Percentiles rank a stretch among this genome's conserved stretches.
phyloP scores from a whole-genome alignment of 1,140 invertebrate genomes.

The Procambarus clarkii region DNA sequence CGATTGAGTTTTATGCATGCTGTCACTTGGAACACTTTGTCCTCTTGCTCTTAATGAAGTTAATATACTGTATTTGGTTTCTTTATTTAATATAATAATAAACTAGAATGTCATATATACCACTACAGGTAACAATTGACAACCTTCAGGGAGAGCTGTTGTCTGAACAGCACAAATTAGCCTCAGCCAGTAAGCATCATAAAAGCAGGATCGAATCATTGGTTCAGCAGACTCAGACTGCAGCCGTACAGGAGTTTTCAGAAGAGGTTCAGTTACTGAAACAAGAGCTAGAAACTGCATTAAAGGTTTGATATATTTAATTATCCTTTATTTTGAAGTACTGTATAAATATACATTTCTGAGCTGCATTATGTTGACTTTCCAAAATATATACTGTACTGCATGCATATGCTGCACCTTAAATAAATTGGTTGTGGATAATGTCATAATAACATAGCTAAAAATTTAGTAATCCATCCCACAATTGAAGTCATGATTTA shows the following conservation, averaged over 20 bases:
- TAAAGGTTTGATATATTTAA: neutral
- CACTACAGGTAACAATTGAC: neutral
- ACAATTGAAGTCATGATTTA: too few relatives aligned
- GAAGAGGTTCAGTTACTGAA: constrained; percentile 19
- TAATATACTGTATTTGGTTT: neutral
- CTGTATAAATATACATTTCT: too few relatives aligned
- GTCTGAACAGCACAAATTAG: constrained; percentile 5
- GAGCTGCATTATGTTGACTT: too few relatives aligned
- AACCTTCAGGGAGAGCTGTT: constrained; percentile 1
- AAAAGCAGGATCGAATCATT: constrained; percentile 13
- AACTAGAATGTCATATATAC: too few relatives aligned
- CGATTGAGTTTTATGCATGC: neutral
- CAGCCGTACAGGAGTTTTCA: neutral
- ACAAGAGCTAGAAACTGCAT: constrained; percentile 26
- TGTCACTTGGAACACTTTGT: neutral
- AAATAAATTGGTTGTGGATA: too few relatives aligned
- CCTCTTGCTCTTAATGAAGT: neutral
- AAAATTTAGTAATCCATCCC: too few relatives aligned
- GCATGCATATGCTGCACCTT: too few relatives aligned
- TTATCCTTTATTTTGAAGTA: too few relatives aligned
- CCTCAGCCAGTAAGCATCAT: neutral
- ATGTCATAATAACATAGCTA: too few relatives aligned
- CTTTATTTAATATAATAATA: neutral
- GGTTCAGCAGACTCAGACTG: neutral
- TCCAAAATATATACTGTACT: too few relatives aligned